Conservation (phyloP, 2,113 vertebrate genomes). For the Tetraodon nigroviridis region DNA sequence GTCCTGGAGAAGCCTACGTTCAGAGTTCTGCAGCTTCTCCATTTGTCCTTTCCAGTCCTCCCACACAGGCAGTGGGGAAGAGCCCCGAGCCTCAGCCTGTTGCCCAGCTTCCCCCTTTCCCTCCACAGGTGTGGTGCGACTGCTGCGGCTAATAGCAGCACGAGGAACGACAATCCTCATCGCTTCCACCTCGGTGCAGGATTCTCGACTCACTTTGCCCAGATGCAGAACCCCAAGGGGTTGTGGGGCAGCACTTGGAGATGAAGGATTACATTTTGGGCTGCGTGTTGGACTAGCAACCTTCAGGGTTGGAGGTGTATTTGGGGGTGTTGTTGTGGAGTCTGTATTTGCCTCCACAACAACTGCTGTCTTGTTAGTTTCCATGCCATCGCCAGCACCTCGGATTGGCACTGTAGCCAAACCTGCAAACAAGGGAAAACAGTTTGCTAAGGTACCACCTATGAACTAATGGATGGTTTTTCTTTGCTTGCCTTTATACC, state of each 20-base stretch:
- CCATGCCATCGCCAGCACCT: constrained; percentile 95
- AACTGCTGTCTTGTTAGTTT: constrained; percentile 79
- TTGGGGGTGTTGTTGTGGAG: constrained; percentile 7
- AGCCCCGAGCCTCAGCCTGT: constrained; percentile 68
- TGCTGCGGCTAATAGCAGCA: constrained; percentile 80
- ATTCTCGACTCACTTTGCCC: constrained; percentile 80
- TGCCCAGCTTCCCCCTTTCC: constrained; percentile 70
- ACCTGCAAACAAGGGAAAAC: constrained; percentile 19
- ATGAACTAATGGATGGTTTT: neutral
- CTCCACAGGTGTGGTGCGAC: constrained; percentile 47
- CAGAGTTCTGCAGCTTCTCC: constrained; percentile 89
- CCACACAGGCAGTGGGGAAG: constrained; percentile 74
- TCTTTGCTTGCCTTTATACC: too few species aligned
- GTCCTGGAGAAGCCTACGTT: constrained; percentile 89
- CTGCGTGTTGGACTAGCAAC: constrained; percentile 59
- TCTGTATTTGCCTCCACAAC: constrained; percentile 68
- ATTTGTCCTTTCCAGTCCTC: constrained; percentile 78
- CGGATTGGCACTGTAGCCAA: constrained; percentile 75
- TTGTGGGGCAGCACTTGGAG: constrained; percentile 40
- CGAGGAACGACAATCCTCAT: constrained; percentile 89
- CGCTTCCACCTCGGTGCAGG: constrained; percentile 87
- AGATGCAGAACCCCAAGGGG: constrained; percentile 87
- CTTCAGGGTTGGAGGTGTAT: constrained; percentile 47
- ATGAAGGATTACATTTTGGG: constrained; percentile 62
- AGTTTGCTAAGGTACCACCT: neutral